A percentile compares a stretch with the other conserved stretches of the same genome.
These are phyloP conservation scores for Streptopelia turtur DNA, from an alignment of 2,797 vertebrate species.

Conservation along the genomic window DNA sequence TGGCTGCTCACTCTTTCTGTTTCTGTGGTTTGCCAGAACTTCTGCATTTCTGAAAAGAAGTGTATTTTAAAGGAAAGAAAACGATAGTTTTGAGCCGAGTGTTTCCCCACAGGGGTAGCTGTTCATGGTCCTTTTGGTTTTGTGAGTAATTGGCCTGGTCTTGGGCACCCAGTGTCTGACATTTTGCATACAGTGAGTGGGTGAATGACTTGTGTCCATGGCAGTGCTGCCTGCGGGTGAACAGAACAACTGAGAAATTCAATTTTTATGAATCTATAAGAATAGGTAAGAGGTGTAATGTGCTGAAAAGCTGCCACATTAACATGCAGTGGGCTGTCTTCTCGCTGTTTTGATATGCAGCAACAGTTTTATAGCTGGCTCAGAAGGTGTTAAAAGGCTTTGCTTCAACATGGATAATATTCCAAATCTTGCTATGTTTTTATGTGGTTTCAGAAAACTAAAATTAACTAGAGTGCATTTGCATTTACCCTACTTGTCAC, in stretches of 20 bases:
- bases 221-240: not conserved
- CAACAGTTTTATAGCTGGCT: slow-evolving; percentile 23
- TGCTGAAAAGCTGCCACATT: slow-evolving; percentile 18
- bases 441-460: slow-evolving; percentile 52
- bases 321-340: not conserved
- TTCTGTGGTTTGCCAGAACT: slow-evolving; percentile 41
- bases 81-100: not conserved
- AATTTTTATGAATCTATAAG: slow-evolving; percentile 34
- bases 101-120: slow-evolving; percentile 5
- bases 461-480: slow-evolving; percentile 35
- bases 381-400: slow-evolving; percentile 18
- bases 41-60: slow-evolving; percentile 26
- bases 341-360: slow-evolving; percentile 51
- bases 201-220: not conserved
- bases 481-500: slow-evolving; percentile 29
- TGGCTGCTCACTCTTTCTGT: not conserved
- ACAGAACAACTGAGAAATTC: slow-evolving; percentile 15
- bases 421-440: slow-evolving; percentile 47
- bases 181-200: not conserved
- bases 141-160: not conserved
- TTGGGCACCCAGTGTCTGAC: not conserved
- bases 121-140: not conserved
- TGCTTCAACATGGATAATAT: slow-evolving; percentile 7
- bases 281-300: slow-evolving; percentile 16
- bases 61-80: slow-evolving; percentile 24